Percentiles rank a stretch among this genome's conserved stretches.
Conservation (phyloP, 1,140 invertebrate genomes). For the Drosophila trapezifrons region DNA sequence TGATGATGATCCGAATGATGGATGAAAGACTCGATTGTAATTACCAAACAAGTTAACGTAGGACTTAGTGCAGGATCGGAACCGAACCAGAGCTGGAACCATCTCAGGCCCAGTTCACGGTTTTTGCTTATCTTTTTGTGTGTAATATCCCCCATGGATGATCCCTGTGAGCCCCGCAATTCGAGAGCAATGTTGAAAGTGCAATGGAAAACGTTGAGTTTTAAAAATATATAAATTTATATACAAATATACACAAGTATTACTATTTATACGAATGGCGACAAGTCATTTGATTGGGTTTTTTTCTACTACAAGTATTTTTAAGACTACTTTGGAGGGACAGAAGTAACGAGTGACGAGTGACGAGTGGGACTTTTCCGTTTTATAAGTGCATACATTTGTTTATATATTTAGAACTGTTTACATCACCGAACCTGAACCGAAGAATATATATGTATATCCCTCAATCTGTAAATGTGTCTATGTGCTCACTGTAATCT, state of each 20-base stretch:
- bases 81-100: not conserved
- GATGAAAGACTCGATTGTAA: conserved; percentile 50
- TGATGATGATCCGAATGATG: not conserved
- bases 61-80: conserved; percentile 17
- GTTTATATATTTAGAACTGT: conserved; percentile 35
- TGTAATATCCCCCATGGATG: conserved; percentile 9
- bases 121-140: conserved; percentile 27
- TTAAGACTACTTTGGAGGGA: conserved; percentile 48
- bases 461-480: conserved; percentile 42
- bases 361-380: conserved; percentile 5
- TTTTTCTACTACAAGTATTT: conserved; percentile 51
- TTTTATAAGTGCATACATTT: conserved; percentile 48
- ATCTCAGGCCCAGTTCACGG: conserved; percentile 1
- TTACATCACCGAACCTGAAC: conserved; percentile 20
- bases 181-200: conserved; percentile 55
- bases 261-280: conserved; percentile 38
- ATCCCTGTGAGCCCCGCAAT: conserved; percentile 25
- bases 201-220: conserved; percentile 56
- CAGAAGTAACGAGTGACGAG: not conserved
- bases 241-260: conserved; percentile 56
- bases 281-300: conserved; percentile 27
- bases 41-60: conserved; percentile 54
- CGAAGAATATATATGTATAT: conserved; percentile 17
- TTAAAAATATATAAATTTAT: conserved; percentile 53
- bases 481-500: conserved; percentile 33